Conservation (phyloP, 2,797 vertebrate species). For the Centropyge bicolor region DNA sequence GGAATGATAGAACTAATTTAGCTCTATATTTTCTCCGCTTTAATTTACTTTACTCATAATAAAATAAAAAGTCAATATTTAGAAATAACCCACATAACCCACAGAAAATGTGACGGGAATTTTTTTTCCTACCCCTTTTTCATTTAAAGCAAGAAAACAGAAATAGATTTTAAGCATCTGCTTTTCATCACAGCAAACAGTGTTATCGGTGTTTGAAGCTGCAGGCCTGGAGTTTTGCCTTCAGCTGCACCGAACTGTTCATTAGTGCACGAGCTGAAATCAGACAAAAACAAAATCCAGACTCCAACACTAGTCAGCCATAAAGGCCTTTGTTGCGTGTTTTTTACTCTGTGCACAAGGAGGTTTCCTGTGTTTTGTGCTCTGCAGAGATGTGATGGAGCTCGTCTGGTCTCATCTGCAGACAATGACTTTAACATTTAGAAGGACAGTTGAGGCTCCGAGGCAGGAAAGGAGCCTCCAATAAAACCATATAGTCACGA, state of each 20-base stretch:
- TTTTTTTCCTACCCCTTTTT: too few relatives aligned
- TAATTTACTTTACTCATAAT: not conserved
- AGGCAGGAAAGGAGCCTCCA: constrained; percentile 70
- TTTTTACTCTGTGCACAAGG: constrained; percentile 15
- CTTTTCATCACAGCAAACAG: not conserved
- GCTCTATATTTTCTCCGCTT: not conserved
- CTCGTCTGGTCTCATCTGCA: constrained; percentile 64
- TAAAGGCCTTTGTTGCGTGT: constrained; percentile 16
- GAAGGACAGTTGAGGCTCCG: constrained; percentile 57
- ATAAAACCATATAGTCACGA: constrained; percentile 78
- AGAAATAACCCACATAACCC: not conserved
- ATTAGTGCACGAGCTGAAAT: too few relatives aligned
- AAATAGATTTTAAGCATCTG: not conserved
- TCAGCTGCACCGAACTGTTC: too few relatives aligned
- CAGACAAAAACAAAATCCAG: not conserved
- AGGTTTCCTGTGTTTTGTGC: constrained; percentile 48
- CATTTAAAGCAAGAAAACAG: not conserved
- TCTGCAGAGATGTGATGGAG: constrained; percentile 20
- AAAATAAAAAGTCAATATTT: not conserved
- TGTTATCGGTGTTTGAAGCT: not conserved
- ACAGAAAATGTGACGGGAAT: not conserved
- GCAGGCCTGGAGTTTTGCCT: too few relatives aligned
- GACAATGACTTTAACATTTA: constrained; percentile 77
- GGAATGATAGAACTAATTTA: not conserved
- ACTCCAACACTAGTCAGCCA: not conserved